These are phyloP conservation scores for Dichetophora obliterata DNA, from an alignment of 2,888 invertebrate species.

Conservation along the genomic window DNA sequence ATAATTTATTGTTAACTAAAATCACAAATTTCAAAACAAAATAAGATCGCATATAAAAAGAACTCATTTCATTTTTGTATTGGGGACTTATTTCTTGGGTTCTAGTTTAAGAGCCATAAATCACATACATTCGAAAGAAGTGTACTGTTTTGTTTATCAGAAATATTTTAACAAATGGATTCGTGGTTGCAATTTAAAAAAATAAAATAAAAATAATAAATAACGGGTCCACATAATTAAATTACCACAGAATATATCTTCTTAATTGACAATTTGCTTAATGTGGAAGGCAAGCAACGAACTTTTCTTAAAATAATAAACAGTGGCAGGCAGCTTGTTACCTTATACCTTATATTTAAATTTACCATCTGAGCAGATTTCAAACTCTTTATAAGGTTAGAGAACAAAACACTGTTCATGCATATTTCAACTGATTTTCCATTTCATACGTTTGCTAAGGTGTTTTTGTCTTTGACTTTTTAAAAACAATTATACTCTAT, in stretches of 20 bases:
- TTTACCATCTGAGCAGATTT: too few relatives aligned
- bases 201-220: neutral
- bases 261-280: slow-evolving; percentile 17
- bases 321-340: neutral
- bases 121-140: slow-evolving; percentile 51
- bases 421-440: neutral
- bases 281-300: slow-evolving; percentile 11
- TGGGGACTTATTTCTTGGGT: too few relatives aligned
- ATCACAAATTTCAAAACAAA: too few relatives aligned
- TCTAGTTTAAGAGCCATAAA: slow-evolving; percentile 29
- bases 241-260: neutral
- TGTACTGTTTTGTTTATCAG: slow-evolving; percentile 42
- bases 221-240: neutral
- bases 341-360: too few relatives aligned
- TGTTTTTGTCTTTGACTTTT: neutral
- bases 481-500: neutral
- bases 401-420: too few relatives aligned
- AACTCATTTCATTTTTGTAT: too few relatives aligned
- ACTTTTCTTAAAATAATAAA: slow-evolving; percentile 2
- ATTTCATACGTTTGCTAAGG: neutral
- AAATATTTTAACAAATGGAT: neutral
- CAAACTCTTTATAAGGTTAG: too few relatives aligned
- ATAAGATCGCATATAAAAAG: too few relatives aligned
- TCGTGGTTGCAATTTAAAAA: neutral
- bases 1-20: too few relatives aligned